phyloP scores from a whole-genome alignment of 2,113 vertebrate species.

The Calypte anna region DNA sequence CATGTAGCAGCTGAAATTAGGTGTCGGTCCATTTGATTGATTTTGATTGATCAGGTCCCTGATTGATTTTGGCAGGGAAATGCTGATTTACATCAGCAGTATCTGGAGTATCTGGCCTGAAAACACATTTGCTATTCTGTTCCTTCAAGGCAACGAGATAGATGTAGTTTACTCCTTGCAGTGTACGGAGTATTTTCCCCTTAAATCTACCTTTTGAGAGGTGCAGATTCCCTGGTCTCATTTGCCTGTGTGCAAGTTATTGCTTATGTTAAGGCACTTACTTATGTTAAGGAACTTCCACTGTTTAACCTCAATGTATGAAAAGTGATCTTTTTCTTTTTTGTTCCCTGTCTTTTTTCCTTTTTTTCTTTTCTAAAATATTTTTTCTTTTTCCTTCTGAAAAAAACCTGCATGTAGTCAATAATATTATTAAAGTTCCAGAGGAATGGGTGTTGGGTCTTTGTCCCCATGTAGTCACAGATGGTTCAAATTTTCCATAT shows the following conservation, averaged over 20 bases:
- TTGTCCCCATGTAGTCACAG: not conserved
- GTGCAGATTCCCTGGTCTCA: not conserved
- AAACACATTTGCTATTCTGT: not conserved
- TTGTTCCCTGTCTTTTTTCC: accelerated
- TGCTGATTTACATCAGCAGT: not conserved
- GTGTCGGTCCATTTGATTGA: not conserved
- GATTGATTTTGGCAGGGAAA: not conserved
- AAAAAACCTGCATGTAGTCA: not conserved
- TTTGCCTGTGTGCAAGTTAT: not conserved
- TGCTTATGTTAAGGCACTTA: not conserved
- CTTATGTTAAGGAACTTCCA: not conserved
- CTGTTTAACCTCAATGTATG: not conserved
- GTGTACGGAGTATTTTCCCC: accelerated
- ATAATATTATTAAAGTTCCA: not conserved
- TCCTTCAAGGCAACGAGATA: not conserved
- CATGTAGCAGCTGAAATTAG: not conserved
- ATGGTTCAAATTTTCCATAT: not conserved
- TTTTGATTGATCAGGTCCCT: too few species aligned
- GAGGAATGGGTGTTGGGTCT: not conserved
- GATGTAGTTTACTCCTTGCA: not conserved
- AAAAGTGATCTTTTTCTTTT: not conserved
- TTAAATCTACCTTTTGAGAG: not conserved
- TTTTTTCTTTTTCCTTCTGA: not conserved
- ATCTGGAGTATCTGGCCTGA: not conserved
- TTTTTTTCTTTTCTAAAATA: accelerated